A percentile compares a stretch with the other conserved stretches of the same genome.
These are phyloP conservation scores for Cephus pulcher DNA, from an alignment of 2,888 invertebrate genomes.

Conservation along the genomic window DNA sequence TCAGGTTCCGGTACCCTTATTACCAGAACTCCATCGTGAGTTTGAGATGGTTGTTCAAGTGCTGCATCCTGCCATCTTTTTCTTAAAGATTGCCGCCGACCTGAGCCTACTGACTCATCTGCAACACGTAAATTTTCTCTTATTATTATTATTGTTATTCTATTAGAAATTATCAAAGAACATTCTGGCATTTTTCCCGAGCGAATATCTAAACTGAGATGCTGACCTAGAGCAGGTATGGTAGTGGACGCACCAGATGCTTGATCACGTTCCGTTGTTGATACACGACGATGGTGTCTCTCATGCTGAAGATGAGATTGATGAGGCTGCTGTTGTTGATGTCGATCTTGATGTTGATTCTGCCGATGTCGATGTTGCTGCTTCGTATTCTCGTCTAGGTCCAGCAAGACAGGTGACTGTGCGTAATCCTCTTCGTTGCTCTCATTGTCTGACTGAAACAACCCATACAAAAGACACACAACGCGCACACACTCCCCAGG, in stretches of 20 bases:
- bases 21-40: constrained; percentile 52
- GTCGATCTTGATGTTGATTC: constrained; percentile 8
- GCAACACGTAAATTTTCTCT: constrained; percentile 8
- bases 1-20: constrained; percentile 62
- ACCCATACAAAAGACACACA: constrained; percentile 1
- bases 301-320: neutral
- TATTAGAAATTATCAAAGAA: neutral
- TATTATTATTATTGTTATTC: neutral
- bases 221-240: neutral
- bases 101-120: constrained; percentile 16
- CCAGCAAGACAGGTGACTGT: constrained; percentile 58
- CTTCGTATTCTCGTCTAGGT: constrained; percentile 61
- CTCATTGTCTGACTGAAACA: constrained; percentile 54
- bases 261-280: neutral
- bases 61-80: constrained; percentile 52
- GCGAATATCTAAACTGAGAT: neutral
- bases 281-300: neutral
- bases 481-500: neutral
- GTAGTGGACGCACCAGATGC: neutral
- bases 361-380: constrained; percentile 39
- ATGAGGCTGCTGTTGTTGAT: constrained; percentile 1
- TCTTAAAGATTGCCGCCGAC: constrained; percentile 46
- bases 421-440: constrained; percentile 53
- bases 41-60: constrained; percentile 22
- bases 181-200: neutral